Percentiles rank a stretch among this genome's conserved stretches.
phyloP scores from a whole-genome alignment of 2,797 vertebrate genomes.

The Uromys caudimaculatus region DNA sequence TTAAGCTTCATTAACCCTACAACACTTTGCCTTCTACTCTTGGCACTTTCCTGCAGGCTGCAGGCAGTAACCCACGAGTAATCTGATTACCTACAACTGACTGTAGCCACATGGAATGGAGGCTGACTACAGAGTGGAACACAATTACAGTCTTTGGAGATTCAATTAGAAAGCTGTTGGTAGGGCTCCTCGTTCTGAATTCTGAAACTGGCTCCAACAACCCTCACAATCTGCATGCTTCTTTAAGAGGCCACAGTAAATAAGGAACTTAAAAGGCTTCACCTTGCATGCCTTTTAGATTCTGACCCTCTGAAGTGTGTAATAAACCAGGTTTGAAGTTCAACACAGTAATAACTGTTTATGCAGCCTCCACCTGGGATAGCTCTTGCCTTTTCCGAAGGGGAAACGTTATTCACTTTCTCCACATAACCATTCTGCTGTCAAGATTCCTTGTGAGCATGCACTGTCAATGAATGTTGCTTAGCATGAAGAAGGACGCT shows the following conservation, averaged over 20 bases:
- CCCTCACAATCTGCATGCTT: slow-evolving; percentile 73
- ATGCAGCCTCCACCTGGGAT: neutral
- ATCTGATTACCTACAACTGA: slow-evolving; percentile 89
- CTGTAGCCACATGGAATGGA: slow-evolving; percentile 85
- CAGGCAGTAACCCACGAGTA: slow-evolving; percentile 89
- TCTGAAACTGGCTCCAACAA: slow-evolving; percentile 82
- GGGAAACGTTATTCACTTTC: slow-evolving; percentile 59
- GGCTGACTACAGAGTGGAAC: slow-evolving; percentile 82
- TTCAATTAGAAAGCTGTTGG: slow-evolving; percentile 85
- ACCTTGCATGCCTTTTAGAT: slow-evolving; percentile 51
- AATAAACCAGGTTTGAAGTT: slow-evolving; percentile 54
- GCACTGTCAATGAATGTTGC: slow-evolving; percentile 3
- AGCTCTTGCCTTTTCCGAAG: slow-evolving; percentile 34
- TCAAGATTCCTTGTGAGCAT: neutral
- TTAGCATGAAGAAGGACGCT: slow-evolving; percentile 37
- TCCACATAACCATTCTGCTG: slow-evolving; percentile 17
- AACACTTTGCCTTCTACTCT: slow-evolving; percentile 86
- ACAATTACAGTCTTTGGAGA: slow-evolving; percentile 81
- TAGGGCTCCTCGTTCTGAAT: slow-evolving; percentile 76
- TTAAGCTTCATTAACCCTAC: slow-evolving; percentile 90
- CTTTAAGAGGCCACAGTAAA: slow-evolving; percentile 82
- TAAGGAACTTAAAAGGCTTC: slow-evolving; percentile 77
- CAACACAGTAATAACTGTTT: slow-evolving; percentile 53
- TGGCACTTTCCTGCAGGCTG: slow-evolving; percentile 86
- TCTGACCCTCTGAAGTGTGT: slow-evolving; percentile 10